phyloP scores from a whole-genome alignment of 2,888 invertebrate genomes.

The Ceramica pisi region DNA sequence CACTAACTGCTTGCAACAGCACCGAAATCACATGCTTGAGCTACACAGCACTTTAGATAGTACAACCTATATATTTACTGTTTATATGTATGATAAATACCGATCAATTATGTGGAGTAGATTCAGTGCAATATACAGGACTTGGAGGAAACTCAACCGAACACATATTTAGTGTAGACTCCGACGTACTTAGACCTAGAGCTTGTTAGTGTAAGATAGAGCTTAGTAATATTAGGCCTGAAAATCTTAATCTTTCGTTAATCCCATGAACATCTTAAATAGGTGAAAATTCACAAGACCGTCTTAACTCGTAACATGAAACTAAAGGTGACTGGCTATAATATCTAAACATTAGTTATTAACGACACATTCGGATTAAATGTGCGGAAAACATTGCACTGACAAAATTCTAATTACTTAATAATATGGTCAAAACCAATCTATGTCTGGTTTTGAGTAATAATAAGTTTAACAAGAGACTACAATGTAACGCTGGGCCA shows the following conservation, averaged over 20 bases:
- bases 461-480: constrained; percentile 70
- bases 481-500: constrained; percentile 81
- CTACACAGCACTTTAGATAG: constrained; percentile 75
- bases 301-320: constrained; percentile 69
- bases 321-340: constrained; percentile 85
- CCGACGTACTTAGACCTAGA: constrained; percentile 46
- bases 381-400: constrained; percentile 60
- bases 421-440: constrained; percentile 78
- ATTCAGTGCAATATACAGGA: constrained; percentile 55
- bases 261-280: constrained; percentile 51
- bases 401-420: constrained; percentile 60
- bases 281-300: constrained; percentile 50
- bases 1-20: constrained; percentile 89
- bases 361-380: constrained; percentile 64
- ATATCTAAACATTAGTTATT: constrained; percentile 68
- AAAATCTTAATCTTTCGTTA: constrained; percentile 38
- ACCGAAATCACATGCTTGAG: constrained; percentile 83
- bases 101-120: constrained; percentile 59
- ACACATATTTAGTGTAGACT: constrained; percentile 45
- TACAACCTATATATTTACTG: constrained; percentile 59
- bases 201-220: constrained; percentile 63
- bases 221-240: constrained; percentile 64
- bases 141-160: constrained; percentile 54
- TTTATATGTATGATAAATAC: constrained; percentile 57
- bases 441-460: constrained; percentile 81